Conservation (phyloP, 1,140 invertebrate species). For the Drosophila pseudoobscura region DNA sequence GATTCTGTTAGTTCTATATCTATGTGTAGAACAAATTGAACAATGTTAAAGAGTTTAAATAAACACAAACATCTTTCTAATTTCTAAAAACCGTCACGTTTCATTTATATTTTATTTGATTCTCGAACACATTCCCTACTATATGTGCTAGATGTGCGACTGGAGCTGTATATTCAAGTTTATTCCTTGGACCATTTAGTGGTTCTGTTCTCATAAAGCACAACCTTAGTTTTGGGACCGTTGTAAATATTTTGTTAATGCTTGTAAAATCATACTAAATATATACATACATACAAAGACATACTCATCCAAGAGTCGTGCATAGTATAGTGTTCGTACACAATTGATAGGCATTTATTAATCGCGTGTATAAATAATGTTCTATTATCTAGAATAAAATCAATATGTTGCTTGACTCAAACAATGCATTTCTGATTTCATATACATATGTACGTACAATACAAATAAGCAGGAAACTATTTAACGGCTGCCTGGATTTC, state of each 20-base stretch:
- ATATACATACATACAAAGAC: slow-evolving; percentile 20
- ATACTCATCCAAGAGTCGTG: slow-evolving; percentile 7
- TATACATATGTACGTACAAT: background rate
- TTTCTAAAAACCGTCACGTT: slow-evolving; percentile 49
- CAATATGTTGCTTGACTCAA: slow-evolving; percentile 71
- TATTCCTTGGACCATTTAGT: background rate
- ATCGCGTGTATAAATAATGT: slow-evolving; percentile 38
- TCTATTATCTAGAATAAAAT: slow-evolving; percentile 64
- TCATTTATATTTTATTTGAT: slow-evolving; percentile 14
- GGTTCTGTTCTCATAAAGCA: background rate
- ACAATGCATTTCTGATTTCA: slow-evolving; percentile 49
- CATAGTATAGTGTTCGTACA: slow-evolving; percentile 24
- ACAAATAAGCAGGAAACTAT: slow-evolving; percentile 39
- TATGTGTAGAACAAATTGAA: slow-evolving; percentile 67
- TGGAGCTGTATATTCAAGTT: too few relatives aligned
- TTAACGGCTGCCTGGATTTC: slow-evolving; percentile 86
- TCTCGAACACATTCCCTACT: background rate
- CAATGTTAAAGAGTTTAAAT: slow-evolving; percentile 59
- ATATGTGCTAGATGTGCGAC: too few relatives aligned
- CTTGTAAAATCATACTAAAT: slow-evolving; percentile 29
- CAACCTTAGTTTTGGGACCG: background rate
- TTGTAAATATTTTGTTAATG: slow-evolving; percentile 70
- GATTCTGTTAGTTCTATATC: slow-evolving; percentile 68
- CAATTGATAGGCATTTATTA: slow-evolving; percentile 11
- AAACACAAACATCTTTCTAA: slow-evolving; percentile 64